Evolutionary conservation across 1,140 invertebrate genomes (phyloP), one percentile per base, ranked within the genome.

Genomic region (Penaeus indicus): DNA sequence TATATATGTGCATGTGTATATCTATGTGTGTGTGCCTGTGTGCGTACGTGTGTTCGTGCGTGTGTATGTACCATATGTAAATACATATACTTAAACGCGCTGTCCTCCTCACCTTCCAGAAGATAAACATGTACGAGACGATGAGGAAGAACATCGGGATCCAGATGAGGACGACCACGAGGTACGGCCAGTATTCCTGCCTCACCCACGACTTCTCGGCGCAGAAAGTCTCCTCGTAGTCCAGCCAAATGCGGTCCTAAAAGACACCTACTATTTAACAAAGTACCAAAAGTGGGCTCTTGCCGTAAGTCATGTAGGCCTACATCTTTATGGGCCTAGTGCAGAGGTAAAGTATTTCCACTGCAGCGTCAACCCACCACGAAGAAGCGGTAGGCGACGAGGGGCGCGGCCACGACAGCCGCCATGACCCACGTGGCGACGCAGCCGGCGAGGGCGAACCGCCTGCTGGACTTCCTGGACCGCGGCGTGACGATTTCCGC

Each of bases 201-300:
- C 18, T 83, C 81, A 83, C 19, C 81, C 81, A 83, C 21, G 27
- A 1, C 25, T 67, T 16, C 81, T 83, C 81, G 16, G 27, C 62
- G 47, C 81, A 83, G 63, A 83, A 83, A 1, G 62, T 83, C 81
- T 83, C 81, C 63, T 83, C 32, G 32, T 83, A 67, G 81, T 67
- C 27, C 61, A 83, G 16, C 81, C 81, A 83, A 16, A 38, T 61
- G 3, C 81, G 62, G 32, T 83, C 62, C 81, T 83, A 38, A 42
- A 10, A 72, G 69, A 32, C 13, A 72, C 42, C n/a, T 42, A 38
- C 25, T 78, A 10, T 38, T 38, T 78, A 11, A 8, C 8, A 21
- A 78, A 38, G n/a, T 10, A 22, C 38, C 38, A 22, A 63, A 82
- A 27, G 69, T n/a, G 32, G 22, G n/a, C 1, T 72, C 67, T n/a